Conservation (phyloP, 2,797 vertebrate species). For the Siniperca undulata region DNA sequence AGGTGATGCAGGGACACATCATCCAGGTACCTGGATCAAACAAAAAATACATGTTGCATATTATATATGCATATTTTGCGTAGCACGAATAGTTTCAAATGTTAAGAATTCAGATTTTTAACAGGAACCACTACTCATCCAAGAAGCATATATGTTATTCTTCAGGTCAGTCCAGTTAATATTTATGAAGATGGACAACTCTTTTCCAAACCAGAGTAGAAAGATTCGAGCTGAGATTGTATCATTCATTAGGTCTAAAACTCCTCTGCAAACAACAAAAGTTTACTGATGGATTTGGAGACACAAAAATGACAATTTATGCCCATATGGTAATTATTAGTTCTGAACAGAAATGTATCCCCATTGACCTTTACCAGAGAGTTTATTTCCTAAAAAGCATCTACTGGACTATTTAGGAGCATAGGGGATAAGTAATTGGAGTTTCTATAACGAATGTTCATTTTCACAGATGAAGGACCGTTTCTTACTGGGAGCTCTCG, state of each 20-base stretch:
- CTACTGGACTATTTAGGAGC: background rate
- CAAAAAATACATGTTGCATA: slow-evolving; percentile 31
- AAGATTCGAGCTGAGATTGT: background rate
- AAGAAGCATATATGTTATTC: background rate
- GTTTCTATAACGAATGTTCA: background rate
- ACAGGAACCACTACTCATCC: background rate
- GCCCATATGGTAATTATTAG: background rate
- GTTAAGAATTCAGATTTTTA: background rate
- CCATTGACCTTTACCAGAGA: background rate
- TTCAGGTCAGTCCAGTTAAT: background rate
- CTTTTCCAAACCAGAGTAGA: background rate
- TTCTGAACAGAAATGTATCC: background rate
- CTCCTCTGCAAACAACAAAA: background rate
- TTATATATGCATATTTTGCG: background rate
- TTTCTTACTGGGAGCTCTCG: slow-evolving; percentile 98
- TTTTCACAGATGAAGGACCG: background rate
- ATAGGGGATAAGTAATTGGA: background rate
- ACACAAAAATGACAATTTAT: background rate
- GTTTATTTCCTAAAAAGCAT: background rate
- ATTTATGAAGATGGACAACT: background rate
- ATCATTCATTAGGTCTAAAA: background rate
- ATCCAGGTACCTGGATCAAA: slow-evolving; percentile 91
- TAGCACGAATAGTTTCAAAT: background rate
- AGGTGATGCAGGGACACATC: slow-evolving; percentile 98
- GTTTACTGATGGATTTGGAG: background rate